phyloP scores from a whole-genome alignment of 2,888 invertebrate genomes.

The Sipha maydis region DNA sequence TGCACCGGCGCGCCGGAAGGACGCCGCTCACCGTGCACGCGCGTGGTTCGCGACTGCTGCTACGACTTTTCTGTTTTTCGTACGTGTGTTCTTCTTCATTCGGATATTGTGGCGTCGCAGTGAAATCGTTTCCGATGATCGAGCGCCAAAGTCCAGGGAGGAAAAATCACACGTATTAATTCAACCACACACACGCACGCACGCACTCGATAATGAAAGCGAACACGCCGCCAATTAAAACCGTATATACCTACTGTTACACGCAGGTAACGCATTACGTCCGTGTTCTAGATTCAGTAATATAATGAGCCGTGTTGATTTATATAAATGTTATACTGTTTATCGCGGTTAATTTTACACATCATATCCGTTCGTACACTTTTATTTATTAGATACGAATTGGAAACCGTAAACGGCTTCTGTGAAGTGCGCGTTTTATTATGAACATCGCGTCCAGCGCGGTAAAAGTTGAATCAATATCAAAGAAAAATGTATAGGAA shows the following conservation, averaged over 20 bases:
- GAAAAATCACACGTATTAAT: neutral
- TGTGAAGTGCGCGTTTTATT: conserved; percentile 31
- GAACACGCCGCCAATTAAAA: conserved; percentile 21
- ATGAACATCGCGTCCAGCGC: neutral
- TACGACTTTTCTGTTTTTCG: neutral
- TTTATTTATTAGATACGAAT: conserved; percentile 28
- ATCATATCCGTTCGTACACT: neutral
- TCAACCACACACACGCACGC: neutral
- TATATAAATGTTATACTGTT: neutral
- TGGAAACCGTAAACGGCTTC: conserved; percentile 24
- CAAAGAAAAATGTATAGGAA: neutral
- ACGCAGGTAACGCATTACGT: neutral
- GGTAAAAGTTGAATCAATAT: conserved; percentile 3
- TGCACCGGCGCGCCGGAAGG: too few species aligned
- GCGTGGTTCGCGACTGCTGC: neutral
- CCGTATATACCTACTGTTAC: neutral
- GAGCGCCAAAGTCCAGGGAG: neutral
- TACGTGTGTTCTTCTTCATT: neutral
- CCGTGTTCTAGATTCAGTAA: conserved; percentile 1
- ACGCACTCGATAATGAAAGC: neutral
- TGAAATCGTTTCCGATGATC: neutral
- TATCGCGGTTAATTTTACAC: conserved; percentile 21
- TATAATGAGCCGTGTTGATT: conserved; percentile 41
- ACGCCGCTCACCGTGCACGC: too few species aligned
- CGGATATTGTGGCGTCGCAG: neutral